These are phyloP conservation scores for Spilosoma lubricipeda DNA, from an alignment of 2,888 invertebrate species.

Conservation along the genomic window DNA sequence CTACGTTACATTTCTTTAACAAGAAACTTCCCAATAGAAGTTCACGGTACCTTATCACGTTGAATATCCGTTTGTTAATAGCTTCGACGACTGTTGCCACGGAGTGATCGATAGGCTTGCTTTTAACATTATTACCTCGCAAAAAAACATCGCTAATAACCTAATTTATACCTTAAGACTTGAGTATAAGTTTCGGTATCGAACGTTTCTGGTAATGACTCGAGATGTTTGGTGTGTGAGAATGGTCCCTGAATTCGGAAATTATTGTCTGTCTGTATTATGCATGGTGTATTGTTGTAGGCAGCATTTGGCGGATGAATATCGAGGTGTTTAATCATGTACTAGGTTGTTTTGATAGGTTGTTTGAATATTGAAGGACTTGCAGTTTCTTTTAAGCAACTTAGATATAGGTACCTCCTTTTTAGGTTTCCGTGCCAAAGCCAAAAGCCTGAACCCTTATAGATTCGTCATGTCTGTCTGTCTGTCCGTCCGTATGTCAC, in stretches of 20 bases:
- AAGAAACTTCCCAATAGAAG: constrained; percentile 14
- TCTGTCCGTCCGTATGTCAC: no score
- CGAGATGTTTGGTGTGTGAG: constrained; percentile 16
- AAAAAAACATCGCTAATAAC: constrained; percentile 37
- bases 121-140: constrained; percentile 50
- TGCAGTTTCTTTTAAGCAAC: background rate
- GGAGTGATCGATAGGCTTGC: constrained; percentile 47
- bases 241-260: constrained; percentile 42
- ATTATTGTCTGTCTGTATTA: constrained; percentile 43
- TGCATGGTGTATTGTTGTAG: constrained; percentile 42
- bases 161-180: constrained; percentile 38
- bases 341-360: background rate
- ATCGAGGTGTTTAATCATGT: constrained; percentile 8
- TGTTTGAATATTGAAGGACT: background rate
- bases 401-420: background rate
- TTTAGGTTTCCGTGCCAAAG: no score
- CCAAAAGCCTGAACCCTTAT: no score
- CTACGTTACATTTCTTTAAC: background rate
- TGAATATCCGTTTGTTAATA: constrained; percentile 47
- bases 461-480: no score
- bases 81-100: constrained; percentile 37
- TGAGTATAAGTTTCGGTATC: constrained; percentile 28
- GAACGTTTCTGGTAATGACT: background rate
- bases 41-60: constrained; percentile 38
- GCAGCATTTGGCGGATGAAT: constrained; percentile 6